A percentile compares a stretch with the other conserved stretches of the same genome.
Conservation (phyloP, 2,888 invertebrate species). For the Fragum fragum region DNA sequence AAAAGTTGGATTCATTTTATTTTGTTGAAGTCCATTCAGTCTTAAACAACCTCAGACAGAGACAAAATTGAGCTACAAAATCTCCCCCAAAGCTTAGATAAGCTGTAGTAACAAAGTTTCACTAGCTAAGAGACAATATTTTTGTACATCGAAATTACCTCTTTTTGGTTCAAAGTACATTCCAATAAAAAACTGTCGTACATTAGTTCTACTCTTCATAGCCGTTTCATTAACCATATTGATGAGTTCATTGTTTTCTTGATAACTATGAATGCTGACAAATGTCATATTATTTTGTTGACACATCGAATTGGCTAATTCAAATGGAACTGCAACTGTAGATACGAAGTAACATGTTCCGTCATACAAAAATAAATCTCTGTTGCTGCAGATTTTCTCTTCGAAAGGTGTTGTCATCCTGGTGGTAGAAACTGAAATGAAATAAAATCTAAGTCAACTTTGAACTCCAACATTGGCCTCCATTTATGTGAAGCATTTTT, state of each 20-base stretch:
- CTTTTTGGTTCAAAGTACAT: slow-evolving; percentile 20
- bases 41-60: too few relatives aligned
- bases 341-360: slow-evolving; percentile 19
- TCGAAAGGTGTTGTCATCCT: not conserved
- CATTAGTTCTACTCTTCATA: not conserved
- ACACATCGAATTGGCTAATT: not conserved
- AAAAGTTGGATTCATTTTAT: too few relatives aligned
- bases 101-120: too few relatives aligned
- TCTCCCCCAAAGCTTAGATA: too few relatives aligned
- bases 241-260: slow-evolving; percentile 19
- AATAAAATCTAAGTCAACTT: too few relatives aligned
- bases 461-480: too few relatives aligned
- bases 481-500: too few relatives aligned
- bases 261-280: slow-evolving; percentile 24
- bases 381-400: slow-evolving; percentile 23
- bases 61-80: too few relatives aligned
- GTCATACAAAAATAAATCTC: slow-evolving; percentile 17
- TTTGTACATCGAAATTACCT: too few relatives aligned
- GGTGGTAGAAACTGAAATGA: not conserved
- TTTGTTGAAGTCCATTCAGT: too few relatives aligned
- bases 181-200: slow-evolving; percentile 8
- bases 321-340: not conserved
- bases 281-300: slow-evolving; percentile 1
- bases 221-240: slow-evolving; percentile 21
- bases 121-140: too few relatives aligned